Base-by-base conservation (phyloP, 2,888 invertebrate species). In the Caenorhabditis japonica region DNA sequence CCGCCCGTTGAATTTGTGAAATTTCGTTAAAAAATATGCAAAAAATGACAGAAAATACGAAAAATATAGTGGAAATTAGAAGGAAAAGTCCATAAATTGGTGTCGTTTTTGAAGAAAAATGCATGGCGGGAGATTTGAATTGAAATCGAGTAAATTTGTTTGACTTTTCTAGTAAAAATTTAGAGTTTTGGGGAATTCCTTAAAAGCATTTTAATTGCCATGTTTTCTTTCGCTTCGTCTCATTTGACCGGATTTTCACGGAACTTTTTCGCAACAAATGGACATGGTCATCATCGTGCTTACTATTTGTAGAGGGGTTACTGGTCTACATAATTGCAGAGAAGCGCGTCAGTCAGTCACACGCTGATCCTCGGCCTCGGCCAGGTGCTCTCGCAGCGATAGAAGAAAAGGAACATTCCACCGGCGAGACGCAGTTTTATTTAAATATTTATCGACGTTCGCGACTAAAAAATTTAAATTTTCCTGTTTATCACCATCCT, bases 161-260 rank as follows among this genome's bases (percentile, higher is more conserved):
- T n/a, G n/a, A n/a, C n/a, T n/a, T n/a, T n/a, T n/a, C n/a, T n/a
- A n/a, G n/a, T n/a, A n/a, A 5, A 47, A 47, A 41, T 8, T 4
- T 43, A 36, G 58, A 43, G 25, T 43, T 44, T 33, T 19, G 27
- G 23, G 38, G 27, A 53, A 10, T 52, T 15, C 21, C 12, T 39
- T 51, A 25, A 39, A 21, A 15, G 38, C 23, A 34, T 58, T 8
- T 39, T 58, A 58, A 58, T 58, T 58, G 46, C 19, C 58, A 27
- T 58, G 58, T 58, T 58, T 38, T 36, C 38, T 58, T 23, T 46
- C 58, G 58, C 58, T 46, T 58, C 46, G 36, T 38, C 17, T 46
- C 58, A 46, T 47, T 47, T 58, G 58, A 46, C 58, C 46, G 58
- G 58, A 58, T 58, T 47, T 58, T 58, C 47, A 58, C 58, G 58